Evolutionary conservation across 1,140 invertebrate genomes (phyloP).

Genomic region (Drosophila saltans): DNA sequence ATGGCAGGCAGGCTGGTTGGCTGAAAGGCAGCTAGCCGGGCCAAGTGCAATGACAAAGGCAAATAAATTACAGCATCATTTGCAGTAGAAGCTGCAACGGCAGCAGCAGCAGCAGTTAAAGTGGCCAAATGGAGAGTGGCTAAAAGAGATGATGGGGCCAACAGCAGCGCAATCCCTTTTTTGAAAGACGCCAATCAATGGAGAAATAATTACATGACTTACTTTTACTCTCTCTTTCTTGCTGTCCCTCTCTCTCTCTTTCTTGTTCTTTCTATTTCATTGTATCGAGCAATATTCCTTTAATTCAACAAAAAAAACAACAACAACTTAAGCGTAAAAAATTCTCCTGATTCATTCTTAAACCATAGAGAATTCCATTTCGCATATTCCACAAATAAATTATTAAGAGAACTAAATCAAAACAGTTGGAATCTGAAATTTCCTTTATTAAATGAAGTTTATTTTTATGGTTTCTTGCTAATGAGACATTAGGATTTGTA

Average conservation of each 20-base stretch:
- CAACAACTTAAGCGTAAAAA: neutral
- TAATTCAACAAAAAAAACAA: conserved; percentile 17
- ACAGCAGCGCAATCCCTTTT: conserved; percentile 19
- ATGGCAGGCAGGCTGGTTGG: neutral
- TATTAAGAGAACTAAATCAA: too few species aligned
- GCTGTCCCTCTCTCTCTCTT: conserved; percentile 22
- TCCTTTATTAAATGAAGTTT: too few species aligned
- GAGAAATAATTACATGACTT: conserved; percentile 50
- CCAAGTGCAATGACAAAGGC: conserved; percentile 50
- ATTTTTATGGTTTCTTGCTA: too few species aligned
- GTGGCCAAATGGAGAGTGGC: conserved; percentile 42
- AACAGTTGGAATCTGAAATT: too few species aligned
- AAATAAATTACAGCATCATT: conserved; percentile 71
- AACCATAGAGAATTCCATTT: too few species aligned
- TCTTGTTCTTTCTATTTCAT: neutral
- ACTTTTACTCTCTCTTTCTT: conserved; percentile 17
- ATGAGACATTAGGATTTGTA: too few species aligned
- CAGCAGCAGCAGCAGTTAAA: conserved; percentile 11
- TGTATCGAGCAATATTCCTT: conserved; percentile 29
- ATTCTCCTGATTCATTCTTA: too few species aligned
- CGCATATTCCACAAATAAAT: too few species aligned
- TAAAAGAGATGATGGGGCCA: conserved; percentile 25
- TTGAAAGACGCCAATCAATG: conserved; percentile 46
- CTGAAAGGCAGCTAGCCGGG: neutral
- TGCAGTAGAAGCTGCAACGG: conserved; percentile 42